Percentiles rank a stretch among this genome's conserved stretches.
Conservation (phyloP, 2,888 invertebrate species). For the Sipha maydis region DNA sequence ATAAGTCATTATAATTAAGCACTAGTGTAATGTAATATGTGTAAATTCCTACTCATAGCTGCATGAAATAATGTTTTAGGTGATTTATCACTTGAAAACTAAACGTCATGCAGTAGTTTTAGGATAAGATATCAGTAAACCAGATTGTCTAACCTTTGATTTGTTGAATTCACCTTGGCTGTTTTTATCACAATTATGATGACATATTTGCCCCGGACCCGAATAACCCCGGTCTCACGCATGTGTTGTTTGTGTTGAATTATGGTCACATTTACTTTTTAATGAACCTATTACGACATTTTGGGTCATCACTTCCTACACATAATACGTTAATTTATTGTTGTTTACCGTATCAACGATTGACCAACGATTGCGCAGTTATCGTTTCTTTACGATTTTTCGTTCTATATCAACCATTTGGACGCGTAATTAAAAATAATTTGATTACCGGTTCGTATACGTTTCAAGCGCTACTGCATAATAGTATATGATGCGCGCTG, state of each 20-base stretch:
- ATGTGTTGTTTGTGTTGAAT: neutral
- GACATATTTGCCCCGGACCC: conserved; percentile 52
- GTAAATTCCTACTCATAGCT: no score
- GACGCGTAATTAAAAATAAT: no score
- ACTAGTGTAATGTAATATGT: no score
- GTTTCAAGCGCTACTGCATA: no score
- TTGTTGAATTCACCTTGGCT: neutral
- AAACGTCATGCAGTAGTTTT: conserved; percentile 33
- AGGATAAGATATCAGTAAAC: conserved; percentile 38
- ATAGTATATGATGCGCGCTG: no score
- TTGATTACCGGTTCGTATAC: no score
- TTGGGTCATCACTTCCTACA: conserved; percentile 39
- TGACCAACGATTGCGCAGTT: neutral
- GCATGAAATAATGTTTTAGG: no score
- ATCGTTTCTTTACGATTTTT: neutral
- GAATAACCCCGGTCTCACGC: conserved; percentile 27
- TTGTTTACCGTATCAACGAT: conserved; percentile 4
- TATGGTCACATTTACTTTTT: conserved; percentile 51
- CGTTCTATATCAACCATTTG: neutral
- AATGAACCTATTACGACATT: conserved; percentile 43
- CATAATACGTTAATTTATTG: neutral
- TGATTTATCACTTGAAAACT: conserved; percentile 8
- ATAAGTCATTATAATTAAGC: no score
- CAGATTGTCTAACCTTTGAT: conserved; percentile 40
- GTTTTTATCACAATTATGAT: conserved; percentile 26